A percentile compares a stretch with the other conserved stretches of the same genome.
Conservation (phyloP, 2,888 invertebrate species). For the Coenonympha arcania region DNA sequence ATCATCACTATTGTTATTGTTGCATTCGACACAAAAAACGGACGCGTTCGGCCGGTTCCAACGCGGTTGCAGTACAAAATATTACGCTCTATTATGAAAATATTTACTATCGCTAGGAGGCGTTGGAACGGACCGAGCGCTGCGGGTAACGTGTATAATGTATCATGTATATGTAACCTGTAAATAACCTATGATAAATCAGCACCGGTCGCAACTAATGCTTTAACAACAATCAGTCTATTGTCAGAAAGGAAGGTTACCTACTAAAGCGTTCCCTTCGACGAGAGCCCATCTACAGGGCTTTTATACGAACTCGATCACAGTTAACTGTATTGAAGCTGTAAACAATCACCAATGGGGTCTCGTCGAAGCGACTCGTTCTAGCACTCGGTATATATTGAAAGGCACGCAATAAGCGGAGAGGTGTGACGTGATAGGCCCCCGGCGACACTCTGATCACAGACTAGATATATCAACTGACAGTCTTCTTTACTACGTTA, state of each 20-base stretch:
- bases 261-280: constrained; percentile 42
- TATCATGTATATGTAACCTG: constrained; percentile 66
- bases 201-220: constrained; percentile 74
- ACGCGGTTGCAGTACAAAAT: constrained; percentile 55
- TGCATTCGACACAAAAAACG: constrained; percentile 57
- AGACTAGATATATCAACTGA: constrained; percentile 71
- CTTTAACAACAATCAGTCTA: constrained; percentile 73
- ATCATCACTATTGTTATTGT: constrained; percentile 63
- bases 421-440: constrained; percentile 68
- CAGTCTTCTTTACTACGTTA: constrained; percentile 64
- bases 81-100: constrained; percentile 66
- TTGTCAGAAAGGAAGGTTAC: constrained; percentile 72
- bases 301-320: neutral
- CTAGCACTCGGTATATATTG: constrained; percentile 62
- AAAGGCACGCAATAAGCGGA: constrained; percentile 74
- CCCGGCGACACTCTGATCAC: constrained; percentile 73
- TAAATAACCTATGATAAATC: constrained; percentile 73
- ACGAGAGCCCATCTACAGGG: constrained; percentile 49
- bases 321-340: neutral
- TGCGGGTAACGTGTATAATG: constrained; percentile 63
- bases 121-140: constrained; percentile 47
- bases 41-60: constrained; percentile 45
- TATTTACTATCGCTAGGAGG: constrained; percentile 44
- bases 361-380: constrained; percentile 45
- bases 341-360: constrained; percentile 23